phyloP scores from a whole-genome alignment of 2,113 vertebrate species.

The Hippocampus comes region DNA sequence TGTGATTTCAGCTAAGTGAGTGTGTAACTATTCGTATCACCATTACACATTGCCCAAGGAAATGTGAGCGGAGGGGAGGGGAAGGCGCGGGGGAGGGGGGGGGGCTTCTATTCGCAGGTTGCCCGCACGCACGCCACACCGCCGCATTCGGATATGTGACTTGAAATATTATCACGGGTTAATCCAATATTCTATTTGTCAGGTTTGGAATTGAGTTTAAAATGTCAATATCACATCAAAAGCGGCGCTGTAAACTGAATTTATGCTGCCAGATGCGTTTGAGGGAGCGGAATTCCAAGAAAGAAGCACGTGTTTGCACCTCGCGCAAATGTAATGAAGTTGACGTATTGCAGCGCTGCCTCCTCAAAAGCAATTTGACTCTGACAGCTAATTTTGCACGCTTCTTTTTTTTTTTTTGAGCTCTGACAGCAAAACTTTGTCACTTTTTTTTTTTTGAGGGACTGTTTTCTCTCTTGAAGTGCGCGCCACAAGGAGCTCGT shows the following conservation, averaged over 20 bases:
- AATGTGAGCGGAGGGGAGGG: constrained; percentile 1
- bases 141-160: constrained; percentile 48
- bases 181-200: constrained; percentile 67
- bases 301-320: constrained; percentile 32
- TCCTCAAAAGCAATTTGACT: constrained; percentile 20
- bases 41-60: constrained; percentile 43
- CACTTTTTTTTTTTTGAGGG: neutral
- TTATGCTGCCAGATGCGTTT: constrained; percentile 32
- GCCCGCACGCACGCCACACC: constrained; percentile 24
- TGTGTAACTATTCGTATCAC: constrained; percentile 40
- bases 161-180: constrained; percentile 59
- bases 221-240: constrained; percentile 68
- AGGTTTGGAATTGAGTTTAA: constrained; percentile 67
- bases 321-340: constrained; percentile 29
- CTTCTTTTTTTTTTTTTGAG: neutral
- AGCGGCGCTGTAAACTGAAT: constrained; percentile 46
- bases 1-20: constrained; percentile 35
- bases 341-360: constrained; percentile 7
- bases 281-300: constrained; percentile 25
- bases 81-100: neutral
- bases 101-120: constrained; percentile 51
- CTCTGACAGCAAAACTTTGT: constrained; percentile 11
- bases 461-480: neutral
- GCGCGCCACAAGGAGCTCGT: neutral
- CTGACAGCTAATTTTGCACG: constrained; percentile 37